Percentiles rank a stretch among this genome's conserved stretches.
These are phyloP conservation scores for Halictus rubicundus DNA, from an alignment of 1,140 invertebrate genomes.

Conservation along the genomic window DNA sequence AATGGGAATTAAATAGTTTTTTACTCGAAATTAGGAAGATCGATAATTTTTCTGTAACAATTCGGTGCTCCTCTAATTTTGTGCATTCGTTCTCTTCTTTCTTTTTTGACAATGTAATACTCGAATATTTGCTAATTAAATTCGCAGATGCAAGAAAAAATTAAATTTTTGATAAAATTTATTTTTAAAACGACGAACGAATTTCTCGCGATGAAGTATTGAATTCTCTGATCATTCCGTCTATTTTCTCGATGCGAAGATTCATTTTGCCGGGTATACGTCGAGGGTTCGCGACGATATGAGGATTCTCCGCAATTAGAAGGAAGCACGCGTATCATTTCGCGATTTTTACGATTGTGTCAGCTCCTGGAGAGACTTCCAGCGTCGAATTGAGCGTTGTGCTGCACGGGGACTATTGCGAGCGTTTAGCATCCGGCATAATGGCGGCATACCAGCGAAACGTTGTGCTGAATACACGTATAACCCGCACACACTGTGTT, in stretches of 20 bases:
- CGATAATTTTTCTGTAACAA: no score
- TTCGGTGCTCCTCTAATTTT: no score
- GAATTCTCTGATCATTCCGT: no score
- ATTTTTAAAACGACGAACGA: no score
- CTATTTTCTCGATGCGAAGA: background rate
- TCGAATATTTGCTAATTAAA: no score
- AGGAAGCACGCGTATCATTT: background rate
- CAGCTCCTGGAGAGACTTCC: slow-evolving; percentile 23
- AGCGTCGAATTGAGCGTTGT: slow-evolving; percentile 5
- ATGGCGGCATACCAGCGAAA: slow-evolving; percentile 31
- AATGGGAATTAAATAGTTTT: no score
- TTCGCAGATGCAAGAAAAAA: no score
- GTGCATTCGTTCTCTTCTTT: no score
- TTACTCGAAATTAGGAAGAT: no score
- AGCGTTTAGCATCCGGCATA: slow-evolving; percentile 54
- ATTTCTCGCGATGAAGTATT: no score
- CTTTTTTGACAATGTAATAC: no score
- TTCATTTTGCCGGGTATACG: background rate
- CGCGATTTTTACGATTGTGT: slow-evolving; percentile 40
- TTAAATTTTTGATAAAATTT: no score
- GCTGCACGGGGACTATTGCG: slow-evolving; percentile 21
- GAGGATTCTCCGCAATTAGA: slow-evolving; percentile 22
- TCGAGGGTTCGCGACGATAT: background rate
- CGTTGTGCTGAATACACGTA: slow-evolving; percentile 4
- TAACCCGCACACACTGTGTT: slow-evolving; percentile 15